Base-by-base conservation (phyloP, 2,113 vertebrate species). In the Nibea coibor region DNA sequence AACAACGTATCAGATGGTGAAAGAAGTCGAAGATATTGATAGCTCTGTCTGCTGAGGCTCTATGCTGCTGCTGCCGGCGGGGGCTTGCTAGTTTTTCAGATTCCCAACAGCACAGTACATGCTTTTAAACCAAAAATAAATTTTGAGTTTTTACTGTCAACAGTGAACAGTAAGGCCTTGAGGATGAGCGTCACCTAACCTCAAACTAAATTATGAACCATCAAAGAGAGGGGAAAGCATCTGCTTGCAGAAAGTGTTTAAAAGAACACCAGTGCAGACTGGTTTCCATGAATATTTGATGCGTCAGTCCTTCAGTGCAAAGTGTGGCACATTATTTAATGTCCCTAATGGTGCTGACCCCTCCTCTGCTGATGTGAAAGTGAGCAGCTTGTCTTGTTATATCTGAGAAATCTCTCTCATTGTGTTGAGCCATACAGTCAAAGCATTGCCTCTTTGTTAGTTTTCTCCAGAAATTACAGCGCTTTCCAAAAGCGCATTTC, bases 1-100 rank as follows among this genome's bases (percentile, higher is more conserved):
- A 92, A 94, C 89, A 93, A 91, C 85, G 85, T 90, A 93, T 94
- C 91, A 91, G 86, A 92, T 89, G 75, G 85, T 87, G 87, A 87
- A 91, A 85, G 86, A 90, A 91, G 88, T 89, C 82, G 51, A 93
- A 91, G 68, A 73, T 91, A 91, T 92, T 81, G 92, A 94, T 89
- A 90, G 81, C 22, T 83, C 75, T 79, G 87, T 93, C 89, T 90
- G 85, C 80, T 7, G 58, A 59, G 75, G 56, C 43, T 61, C n/a
- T 65, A 69, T 10, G 78, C 73, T 67, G 82, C 47, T 62, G 82
- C 66, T 75, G 77, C 75, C 35, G 58, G 57, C 17, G 2, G 53
- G 45, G 39, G 31, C 65, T 24, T 39, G 39, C 24, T 64, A 20
- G 57, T 59, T 70, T 39, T 81, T 85, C 71, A 72, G 58, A 83